phyloP scores from a whole-genome alignment of 2,113 vertebrate genomes.

The Podilymbus podiceps region DNA sequence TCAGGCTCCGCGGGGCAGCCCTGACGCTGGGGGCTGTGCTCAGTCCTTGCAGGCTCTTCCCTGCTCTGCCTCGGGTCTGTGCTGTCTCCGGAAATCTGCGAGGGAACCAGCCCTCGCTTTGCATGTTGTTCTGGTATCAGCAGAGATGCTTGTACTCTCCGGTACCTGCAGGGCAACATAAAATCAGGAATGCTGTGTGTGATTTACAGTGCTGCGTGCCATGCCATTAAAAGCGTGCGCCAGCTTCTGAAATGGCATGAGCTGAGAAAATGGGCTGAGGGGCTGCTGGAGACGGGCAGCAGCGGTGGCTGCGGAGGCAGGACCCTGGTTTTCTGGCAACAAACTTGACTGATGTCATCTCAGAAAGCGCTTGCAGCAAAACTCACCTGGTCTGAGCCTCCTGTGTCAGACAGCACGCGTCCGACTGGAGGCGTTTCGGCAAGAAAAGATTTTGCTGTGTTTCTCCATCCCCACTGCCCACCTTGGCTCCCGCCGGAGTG shows the following conservation, averaged over 20 bases:
- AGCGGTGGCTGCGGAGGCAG: not conserved
- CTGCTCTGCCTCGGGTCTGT: not conserved
- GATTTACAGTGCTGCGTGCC: not conserved
- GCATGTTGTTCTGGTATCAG: not conserved
- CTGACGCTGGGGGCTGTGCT: not conserved
- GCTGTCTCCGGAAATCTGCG: not conserved
- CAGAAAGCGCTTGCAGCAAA: not conserved
- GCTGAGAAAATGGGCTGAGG: not conserved
- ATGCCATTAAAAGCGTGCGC: rapidly evolving
- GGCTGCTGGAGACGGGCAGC: no score
- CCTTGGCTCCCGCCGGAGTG: rapidly evolving
- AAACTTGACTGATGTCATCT: not conserved
- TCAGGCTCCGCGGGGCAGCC: rapidly evolving
- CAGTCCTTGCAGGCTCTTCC: not conserved
- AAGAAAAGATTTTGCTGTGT: not conserved
- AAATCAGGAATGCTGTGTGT: not conserved
- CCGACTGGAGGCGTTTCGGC: not conserved
- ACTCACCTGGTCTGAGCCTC: not conserved
- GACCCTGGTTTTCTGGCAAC: not conserved
- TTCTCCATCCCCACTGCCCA: not conserved
- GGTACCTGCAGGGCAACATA: not conserved
- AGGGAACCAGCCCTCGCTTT: not conserved
- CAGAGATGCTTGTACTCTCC: not conserved
- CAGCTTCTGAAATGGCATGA: not conserved
- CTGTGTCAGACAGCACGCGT: rapidly evolving